Evolutionary conservation across 2,888 invertebrate genomes (phyloP), one percentile per base, ranked within the genome.

Genomic region (Nymphalis polychloros): DNA sequence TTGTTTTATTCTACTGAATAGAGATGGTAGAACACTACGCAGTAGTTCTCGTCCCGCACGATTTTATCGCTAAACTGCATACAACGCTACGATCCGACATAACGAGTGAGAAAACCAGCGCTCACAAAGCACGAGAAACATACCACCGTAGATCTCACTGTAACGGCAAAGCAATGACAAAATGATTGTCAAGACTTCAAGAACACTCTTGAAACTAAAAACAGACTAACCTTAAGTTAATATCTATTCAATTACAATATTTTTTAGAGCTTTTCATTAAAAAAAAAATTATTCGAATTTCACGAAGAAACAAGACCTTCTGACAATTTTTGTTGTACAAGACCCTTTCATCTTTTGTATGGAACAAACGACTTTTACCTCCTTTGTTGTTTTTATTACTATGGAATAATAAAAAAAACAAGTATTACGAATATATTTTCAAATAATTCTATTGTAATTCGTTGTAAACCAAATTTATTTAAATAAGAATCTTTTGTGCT

Each of bases 361-460:
- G 65, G 66, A 71, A 73, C 69, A 73, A 72, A 72, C 66, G 70
- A 72, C 48, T 70, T 72, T 69, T 70, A 64, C 64, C 57, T 73
- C 67, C 67, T 75, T 72, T 68, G 70, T 73, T 71, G 62, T 70
- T 72, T 57, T 73, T 68, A 64, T 46, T 65, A 65, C 31, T 35
- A 73, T 65, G 47, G 59, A 68, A 73, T 47, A 63, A 31, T 31
- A 59, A 57, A 61, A 63, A 35, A 23, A n/a, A 50, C 48, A 23
- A 41, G 41, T 64, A 66, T 68, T 68, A 64, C 35, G 50, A 59
- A 66, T 62, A 64, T 41, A 53, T 62, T 67, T 69, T 62, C 59
- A 53, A 62, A 72, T 69, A 55, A 55, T 55, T 55, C 27, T 31
- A 17, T 23, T 64, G 47, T 57, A 52, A 57, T 62, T 57, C 41